phyloP scores from a whole-genome alignment of 2,113 vertebrate genomes.

The Odobenus rosmarus region DNA sequence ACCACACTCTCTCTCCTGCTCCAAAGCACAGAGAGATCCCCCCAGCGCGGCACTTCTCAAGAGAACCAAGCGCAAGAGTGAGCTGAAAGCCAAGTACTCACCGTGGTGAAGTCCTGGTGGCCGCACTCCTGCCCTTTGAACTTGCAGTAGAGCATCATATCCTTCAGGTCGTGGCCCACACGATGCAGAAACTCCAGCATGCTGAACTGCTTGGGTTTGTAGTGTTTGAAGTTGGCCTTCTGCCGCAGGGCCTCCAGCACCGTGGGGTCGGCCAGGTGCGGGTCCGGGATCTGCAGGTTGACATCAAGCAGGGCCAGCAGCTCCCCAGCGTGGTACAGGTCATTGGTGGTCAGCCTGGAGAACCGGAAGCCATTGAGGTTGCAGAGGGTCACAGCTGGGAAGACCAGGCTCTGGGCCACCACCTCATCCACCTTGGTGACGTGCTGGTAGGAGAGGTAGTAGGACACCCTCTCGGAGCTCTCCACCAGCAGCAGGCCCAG shows the following conservation, averaged over 20 bases:
- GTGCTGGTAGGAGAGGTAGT: slow-evolving; percentile 97
- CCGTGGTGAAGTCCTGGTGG: slow-evolving; percentile 96
- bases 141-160: slow-evolving; percentile 99
- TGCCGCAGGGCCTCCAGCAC: slow-evolving; percentile 92
- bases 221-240: slow-evolving; percentile 95
- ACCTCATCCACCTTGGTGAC: slow-evolving; percentile 97
- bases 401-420: slow-evolving; percentile 94
- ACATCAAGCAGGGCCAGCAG: slow-evolving; percentile 95
- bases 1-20: neutral
- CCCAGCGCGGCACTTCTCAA: neutral
- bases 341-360: slow-evolving; percentile 94
- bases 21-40: neutral
- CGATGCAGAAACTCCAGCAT: slow-evolving; percentile 98
- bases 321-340: slow-evolving; percentile 97
- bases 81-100: slow-evolving; percentile 88
- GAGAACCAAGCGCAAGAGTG: neutral
- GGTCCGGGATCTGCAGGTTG: slow-evolving; percentile 94
- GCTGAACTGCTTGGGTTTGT: slow-evolving; percentile 95
- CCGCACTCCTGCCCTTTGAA: slow-evolving; percentile 96
- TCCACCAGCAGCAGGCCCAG: slow-evolving; percentile 94
- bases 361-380: slow-evolving; percentile 98
- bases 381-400: slow-evolving; percentile 96
- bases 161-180: slow-evolving; percentile 96
- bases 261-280: slow-evolving; percentile 93
- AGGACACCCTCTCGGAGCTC: slow-evolving; percentile 94